A percentile compares a stretch with the other conserved stretches of the same genome.
Evolutionary conservation across 2,113 vertebrate genomes (phyloP).

Genomic region (Anseranas semipalmata): DNA sequence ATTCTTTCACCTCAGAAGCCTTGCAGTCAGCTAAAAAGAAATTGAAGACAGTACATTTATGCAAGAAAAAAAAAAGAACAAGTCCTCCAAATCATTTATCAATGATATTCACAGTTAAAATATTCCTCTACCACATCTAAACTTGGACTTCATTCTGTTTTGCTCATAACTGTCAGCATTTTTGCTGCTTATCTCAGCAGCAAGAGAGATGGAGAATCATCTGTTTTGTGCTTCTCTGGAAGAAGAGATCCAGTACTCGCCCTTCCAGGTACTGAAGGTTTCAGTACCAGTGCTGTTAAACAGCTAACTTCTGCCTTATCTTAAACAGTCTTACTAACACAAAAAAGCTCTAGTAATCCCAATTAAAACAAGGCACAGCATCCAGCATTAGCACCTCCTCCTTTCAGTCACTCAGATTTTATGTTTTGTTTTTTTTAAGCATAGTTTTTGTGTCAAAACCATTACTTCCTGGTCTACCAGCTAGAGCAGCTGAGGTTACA

Average conservation of each 20-base stretch:
- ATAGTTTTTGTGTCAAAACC: not conserved
- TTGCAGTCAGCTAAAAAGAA: conserved; percentile 89
- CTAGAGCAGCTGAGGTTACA: not conserved
- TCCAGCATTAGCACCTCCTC: not conserved
- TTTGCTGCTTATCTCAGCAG: not conserved
- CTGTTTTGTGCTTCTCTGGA: not conserved
- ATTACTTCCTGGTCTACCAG: not conserved
- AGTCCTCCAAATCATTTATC: not conserved
- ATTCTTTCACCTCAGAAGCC: conserved; percentile 89
- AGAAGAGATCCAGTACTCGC: not conserved
- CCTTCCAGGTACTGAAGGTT: not conserved
- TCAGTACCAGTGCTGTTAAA: not conserved
- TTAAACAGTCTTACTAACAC: not conserved
- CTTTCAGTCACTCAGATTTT: not conserved
- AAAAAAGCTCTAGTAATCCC: not conserved
- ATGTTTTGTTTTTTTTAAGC: too few species aligned
- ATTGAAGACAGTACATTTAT: not conserved
- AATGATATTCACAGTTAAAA: not conserved
- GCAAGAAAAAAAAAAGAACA: not conserved
- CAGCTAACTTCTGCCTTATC: not conserved
- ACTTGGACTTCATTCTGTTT: not conserved
- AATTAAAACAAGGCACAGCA: not conserved
- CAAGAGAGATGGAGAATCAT: not conserved
- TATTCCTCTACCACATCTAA: not conserved
- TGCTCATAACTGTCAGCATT: not conserved